phyloP scores from a whole-genome alignment of 2,113 vertebrate genomes.

The Synchiropus splendidus region DNA sequence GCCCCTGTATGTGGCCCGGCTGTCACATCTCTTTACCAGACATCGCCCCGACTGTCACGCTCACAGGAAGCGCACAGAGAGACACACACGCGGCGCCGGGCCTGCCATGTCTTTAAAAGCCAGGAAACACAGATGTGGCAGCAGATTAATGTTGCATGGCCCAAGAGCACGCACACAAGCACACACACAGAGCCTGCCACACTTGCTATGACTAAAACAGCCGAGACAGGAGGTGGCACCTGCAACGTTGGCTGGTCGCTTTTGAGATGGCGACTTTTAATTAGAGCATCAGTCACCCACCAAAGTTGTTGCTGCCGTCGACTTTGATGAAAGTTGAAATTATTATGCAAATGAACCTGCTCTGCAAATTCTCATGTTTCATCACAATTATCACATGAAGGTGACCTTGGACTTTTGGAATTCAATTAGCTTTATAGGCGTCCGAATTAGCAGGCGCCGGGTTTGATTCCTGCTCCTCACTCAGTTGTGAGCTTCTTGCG shows the following conservation, averaged over 20 bases:
- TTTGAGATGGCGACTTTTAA: background rate
- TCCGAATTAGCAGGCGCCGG: too few species aligned
- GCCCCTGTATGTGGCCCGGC: conserved; percentile 46
- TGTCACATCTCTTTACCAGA: conserved; percentile 59
- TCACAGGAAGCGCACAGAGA: conserved; percentile 21
- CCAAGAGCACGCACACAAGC: conserved; percentile 27
- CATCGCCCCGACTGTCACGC: conserved; percentile 41
- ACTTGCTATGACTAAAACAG: conserved; percentile 10
- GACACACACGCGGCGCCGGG: conserved; percentile 29
- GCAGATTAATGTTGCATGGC: conserved; percentile 66
- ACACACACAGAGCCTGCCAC: conserved; percentile 7
- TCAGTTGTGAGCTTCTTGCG: too few species aligned
- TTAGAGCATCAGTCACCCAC: background rate
- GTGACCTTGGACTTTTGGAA: too few species aligned
- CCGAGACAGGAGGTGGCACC: conserved; percentile 11
- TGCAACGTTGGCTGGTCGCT: conserved; percentile 8
- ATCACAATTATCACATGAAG: too few species aligned
- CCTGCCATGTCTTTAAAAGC: conserved; percentile 61
- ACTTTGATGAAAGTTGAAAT: too few species aligned
- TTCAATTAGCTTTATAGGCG: too few species aligned
- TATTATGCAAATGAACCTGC: too few species aligned
- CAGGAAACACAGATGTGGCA: conserved; percentile 61
- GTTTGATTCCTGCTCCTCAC: too few species aligned
- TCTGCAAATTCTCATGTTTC: too few species aligned
- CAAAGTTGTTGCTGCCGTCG: too few species aligned